Evolutionary conservation across 1,140 invertebrate genomes (phyloP).

Genomic region (Brachionus asplanchnoidis): DNA sequence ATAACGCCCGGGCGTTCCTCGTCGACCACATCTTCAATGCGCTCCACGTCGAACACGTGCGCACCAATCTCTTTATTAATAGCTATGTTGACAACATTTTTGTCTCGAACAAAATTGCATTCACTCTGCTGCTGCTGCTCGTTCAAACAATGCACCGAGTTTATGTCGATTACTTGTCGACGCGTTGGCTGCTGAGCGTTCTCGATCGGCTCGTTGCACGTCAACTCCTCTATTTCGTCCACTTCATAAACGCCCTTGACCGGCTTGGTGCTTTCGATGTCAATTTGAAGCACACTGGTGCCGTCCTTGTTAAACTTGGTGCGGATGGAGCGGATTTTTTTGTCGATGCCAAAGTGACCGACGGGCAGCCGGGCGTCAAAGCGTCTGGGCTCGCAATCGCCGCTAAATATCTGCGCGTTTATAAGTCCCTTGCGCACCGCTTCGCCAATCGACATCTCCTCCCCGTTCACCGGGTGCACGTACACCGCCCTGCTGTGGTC

Average conservation of each 20-base stretch:
- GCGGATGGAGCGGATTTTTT: conserved; percentile 3
- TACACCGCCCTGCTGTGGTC: conserved; percentile 50
- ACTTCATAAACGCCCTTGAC: conserved; percentile 22
- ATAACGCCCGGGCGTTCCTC: not conserved
- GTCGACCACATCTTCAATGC: conserved; percentile 3
- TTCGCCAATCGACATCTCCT: conserved; percentile 51
- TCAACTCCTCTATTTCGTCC: conserved; percentile 37
- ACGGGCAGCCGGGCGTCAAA: not conserved
- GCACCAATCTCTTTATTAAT: not conserved
- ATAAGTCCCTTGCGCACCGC: conserved; percentile 42
- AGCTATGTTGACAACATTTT: not conserved
- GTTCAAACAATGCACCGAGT: not conserved
- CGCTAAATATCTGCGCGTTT: not conserved
- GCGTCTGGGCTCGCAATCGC: not conserved
- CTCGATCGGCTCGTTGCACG: not conserved
- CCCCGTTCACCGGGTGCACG: conserved; percentile 51
- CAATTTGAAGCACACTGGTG: conserved; percentile 29
- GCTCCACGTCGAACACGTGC: not conserved
- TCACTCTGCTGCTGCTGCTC: not conserved
- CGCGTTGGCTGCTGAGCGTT: not conserved
- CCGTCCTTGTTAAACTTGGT: conserved; percentile 30
- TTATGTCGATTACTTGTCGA: conserved; percentile 38
- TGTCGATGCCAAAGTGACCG: conserved; percentile 18
- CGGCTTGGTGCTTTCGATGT: conserved; percentile 24
- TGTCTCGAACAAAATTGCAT: not conserved